Evolutionary conservation across 2,888 invertebrate species (phyloP).

Genomic region (Argyresthia goedartella): DNA sequence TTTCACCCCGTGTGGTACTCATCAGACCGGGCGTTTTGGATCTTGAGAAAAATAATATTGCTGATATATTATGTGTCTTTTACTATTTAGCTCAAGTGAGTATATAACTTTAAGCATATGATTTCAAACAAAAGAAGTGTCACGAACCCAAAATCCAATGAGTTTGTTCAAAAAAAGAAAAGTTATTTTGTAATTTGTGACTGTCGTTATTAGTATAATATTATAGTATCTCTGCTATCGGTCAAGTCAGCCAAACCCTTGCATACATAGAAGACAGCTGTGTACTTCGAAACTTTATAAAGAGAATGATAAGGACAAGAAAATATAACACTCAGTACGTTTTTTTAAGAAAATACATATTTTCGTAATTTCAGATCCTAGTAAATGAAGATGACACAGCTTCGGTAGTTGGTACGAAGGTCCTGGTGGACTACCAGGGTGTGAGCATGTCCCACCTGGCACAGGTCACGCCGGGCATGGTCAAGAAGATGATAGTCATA

Average conservation of each 20-base stretch:
- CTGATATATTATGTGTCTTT: conserved; percentile 65
- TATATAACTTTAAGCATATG: neutral
- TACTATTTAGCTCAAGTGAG: conserved; percentile 56
- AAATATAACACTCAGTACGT: no score
- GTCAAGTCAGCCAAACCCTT: no score
- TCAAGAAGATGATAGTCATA: conserved; percentile 69
- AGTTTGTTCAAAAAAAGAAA: no score
- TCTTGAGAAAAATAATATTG: conserved; percentile 56
- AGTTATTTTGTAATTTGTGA: no score
- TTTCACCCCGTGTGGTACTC: conserved; percentile 65
- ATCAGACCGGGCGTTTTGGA: conserved; percentile 68
- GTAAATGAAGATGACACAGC: conserved; percentile 74
- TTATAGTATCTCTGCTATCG: no score
- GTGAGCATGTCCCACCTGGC: conserved; percentile 69
- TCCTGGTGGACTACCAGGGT: conserved; percentile 45
- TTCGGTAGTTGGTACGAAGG: conserved; percentile 60
- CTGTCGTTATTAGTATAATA: no score
- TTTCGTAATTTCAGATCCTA: conserved; percentile 44
- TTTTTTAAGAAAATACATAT: no score
- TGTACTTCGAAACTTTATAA: no score
- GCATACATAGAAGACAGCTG: no score
- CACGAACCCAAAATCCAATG: no score
- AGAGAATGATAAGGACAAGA: no score
- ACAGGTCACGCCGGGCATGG: conserved; percentile 67
- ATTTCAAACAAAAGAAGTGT: no score